A percentile compares a stretch with the other conserved stretches of the same genome.
Conservation (phyloP, 2,113 vertebrate genomes). For the Alectura lathami region DNA sequence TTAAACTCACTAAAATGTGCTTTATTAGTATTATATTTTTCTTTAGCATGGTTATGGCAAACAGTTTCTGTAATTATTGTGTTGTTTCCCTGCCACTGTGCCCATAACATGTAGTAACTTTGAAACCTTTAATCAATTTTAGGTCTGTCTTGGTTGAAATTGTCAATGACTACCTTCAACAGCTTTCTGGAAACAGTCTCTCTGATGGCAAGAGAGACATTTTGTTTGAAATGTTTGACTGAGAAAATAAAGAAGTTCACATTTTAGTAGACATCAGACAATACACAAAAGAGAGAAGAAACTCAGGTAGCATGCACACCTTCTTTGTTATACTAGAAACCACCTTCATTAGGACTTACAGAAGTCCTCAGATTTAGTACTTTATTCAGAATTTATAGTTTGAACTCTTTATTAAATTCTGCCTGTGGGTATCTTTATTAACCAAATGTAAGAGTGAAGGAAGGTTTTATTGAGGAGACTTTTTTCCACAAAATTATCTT, state of each 20-base stretch:
- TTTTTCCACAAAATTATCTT: not conserved
- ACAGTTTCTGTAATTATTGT: not conserved
- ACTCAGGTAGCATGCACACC: not conserved
- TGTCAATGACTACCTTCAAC: not conserved
- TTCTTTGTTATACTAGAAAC: not conserved
- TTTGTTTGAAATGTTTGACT: not conserved
- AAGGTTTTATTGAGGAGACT: not conserved
- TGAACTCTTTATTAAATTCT: not conserved
- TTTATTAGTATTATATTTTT: not conserved
- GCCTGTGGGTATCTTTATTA: not conserved
- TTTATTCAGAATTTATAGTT: not conserved
- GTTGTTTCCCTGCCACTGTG: not conserved
- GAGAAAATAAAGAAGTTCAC: not conserved
- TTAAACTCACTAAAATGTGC: not conserved
- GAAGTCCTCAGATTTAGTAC: not conserved
- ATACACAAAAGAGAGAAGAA: not conserved
- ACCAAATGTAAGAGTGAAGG: not conserved
- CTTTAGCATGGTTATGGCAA: not conserved
- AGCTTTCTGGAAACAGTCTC: not conserved
- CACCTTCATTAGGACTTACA: not conserved
- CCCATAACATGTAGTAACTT: not conserved
- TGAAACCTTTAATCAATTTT: not conserved
- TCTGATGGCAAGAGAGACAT: not conserved
- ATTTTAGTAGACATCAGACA: not conserved
- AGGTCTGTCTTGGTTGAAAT: not conserved